These are phyloP conservation scores for Caenorhabditis afra DNA, from an alignment of 2,888 invertebrate species.

Conservation along the genomic window DNA sequence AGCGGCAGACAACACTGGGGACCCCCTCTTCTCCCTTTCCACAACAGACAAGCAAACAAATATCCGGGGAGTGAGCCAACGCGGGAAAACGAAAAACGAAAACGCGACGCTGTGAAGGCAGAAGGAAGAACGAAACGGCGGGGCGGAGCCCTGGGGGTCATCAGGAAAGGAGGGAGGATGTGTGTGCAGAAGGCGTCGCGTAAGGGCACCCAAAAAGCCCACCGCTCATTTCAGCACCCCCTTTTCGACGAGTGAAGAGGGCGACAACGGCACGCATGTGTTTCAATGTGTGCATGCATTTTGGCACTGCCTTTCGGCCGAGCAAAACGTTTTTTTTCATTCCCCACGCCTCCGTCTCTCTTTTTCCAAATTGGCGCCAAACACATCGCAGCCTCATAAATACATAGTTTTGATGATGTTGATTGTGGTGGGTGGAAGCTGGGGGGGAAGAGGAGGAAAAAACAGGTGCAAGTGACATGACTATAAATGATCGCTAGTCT, in stretches of 20 bases:
- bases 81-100: neutral
- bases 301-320: slow-evolving; percentile 25
- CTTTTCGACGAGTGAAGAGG: neutral
- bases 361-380: slow-evolving; percentile 43
- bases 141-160: slow-evolving; percentile 11
- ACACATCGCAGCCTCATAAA: neutral
- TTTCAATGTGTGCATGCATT: slow-evolving; percentile 48
- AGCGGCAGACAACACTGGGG: slow-evolving; percentile 20
- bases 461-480: neutral
- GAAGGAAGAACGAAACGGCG: neutral
- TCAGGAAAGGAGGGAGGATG: slow-evolving; percentile 12
- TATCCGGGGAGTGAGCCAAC: slow-evolving; percentile 24
- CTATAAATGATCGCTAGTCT: no score
- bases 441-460: no score
- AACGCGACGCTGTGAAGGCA: neutral
- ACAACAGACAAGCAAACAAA: slow-evolving; percentile 47
- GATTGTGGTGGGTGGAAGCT: slow-evolving; percentile 2
- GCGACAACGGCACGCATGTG: slow-evolving; percentile 31
- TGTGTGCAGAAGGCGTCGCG: slow-evolving; percentile 8
- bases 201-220: slow-evolving; percentile 24
- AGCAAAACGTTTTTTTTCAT: slow-evolving; percentile 6
- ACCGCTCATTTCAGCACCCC: slow-evolving; percentile 39
- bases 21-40: slow-evolving; percentile 10
- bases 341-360: neutral
- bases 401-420: slow-evolving; percentile 4